These are phyloP conservation scores for Cephalopterus ornatus DNA, from an alignment of 2,113 vertebrate genomes.

Conservation along the genomic window DNA sequence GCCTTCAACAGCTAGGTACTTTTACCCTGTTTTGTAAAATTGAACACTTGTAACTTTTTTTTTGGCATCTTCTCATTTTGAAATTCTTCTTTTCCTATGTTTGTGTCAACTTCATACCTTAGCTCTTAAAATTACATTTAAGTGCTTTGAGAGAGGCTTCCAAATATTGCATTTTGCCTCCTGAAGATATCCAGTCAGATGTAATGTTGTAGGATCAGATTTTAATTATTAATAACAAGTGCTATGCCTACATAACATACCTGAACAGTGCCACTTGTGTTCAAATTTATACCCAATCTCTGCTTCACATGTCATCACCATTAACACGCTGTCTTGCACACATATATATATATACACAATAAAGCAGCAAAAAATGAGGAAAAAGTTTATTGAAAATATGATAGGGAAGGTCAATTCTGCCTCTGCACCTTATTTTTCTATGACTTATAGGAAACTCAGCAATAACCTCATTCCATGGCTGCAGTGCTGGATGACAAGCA, in stretches of 20 bases:
- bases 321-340: not conserved
- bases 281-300: not conserved
- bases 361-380: not conserved
- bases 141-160: not conserved
- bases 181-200: not conserved
- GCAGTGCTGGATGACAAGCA: fast-evolving
- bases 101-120: not conserved
- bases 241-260: not conserved
- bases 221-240: not conserved
- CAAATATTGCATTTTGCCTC: not conserved
- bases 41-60: not conserved
- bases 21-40: not conserved
- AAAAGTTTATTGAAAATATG: not conserved
- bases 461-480: not conserved
- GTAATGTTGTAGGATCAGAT: not conserved
- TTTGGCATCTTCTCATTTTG: not conserved
- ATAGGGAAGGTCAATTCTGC: not conserved
- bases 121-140: not conserved
- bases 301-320: not conserved
- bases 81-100: not conserved
- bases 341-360: fast-evolving
- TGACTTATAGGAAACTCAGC: not conserved
- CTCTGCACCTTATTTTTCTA: not conserved
- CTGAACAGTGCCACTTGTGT: not conserved
- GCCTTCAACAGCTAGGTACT: not conserved